A percentile compares a stretch with the other conserved stretches of the same genome.
Evolutionary conservation across 2,113 vertebrate species (phyloP).

Genomic region (Mirza zaza): DNA sequence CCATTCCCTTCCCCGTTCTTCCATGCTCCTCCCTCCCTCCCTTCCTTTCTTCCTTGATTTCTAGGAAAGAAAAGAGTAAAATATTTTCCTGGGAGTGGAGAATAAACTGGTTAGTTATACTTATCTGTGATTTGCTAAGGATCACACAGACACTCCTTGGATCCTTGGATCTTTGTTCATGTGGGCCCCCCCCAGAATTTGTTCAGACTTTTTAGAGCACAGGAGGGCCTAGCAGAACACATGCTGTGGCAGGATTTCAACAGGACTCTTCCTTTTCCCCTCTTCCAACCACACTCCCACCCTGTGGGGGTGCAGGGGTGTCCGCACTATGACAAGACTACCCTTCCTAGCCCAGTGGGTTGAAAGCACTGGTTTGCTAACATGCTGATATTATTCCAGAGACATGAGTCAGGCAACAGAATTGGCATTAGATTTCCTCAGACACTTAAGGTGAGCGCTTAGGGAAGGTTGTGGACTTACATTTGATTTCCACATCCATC

Average conservation of each 20-base stretch:
- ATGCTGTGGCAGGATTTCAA: background rate
- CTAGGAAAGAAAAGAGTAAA: constrained; percentile 2
- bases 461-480: constrained; percentile 74
- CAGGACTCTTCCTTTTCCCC: background rate
- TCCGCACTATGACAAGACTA: background rate
- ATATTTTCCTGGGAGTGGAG: background rate
- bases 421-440: constrained; percentile 66
- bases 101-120: background rate
- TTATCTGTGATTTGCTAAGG: background rate
- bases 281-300: background rate
- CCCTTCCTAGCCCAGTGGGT: constrained; percentile 31
- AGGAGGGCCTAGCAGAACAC: background rate
- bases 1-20: too few species aligned
- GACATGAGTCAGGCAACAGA: constrained; percentile 58
- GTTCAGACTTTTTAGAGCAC: background rate
- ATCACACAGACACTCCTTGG: background rate
- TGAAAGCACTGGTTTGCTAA: background rate
- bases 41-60: background rate
- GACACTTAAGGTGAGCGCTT: constrained; percentile 69
- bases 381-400: constrained; percentile 61
- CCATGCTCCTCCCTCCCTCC: background rate
- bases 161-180: background rate
- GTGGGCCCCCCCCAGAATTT: background rate
- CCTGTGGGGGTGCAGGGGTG: background rate
- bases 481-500: constrained; percentile 81